Evolutionary conservation across 2,888 invertebrate genomes (phyloP), one percentile per base, ranked within the genome.

Genomic region (Xanthorhoe spadicearia): DNA sequence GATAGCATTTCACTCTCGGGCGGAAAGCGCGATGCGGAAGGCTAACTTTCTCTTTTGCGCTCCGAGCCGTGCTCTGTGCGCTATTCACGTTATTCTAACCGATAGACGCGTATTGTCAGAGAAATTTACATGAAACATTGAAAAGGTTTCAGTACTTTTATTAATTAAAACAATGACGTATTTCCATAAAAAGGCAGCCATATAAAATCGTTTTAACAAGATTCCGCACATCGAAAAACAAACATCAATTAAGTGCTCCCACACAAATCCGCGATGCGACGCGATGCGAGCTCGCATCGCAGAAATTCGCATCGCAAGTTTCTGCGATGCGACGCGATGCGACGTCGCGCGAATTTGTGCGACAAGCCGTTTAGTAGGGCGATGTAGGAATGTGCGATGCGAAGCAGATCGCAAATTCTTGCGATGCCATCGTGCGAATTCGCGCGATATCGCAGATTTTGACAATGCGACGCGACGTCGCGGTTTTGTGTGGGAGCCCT

Each of bases 11-110:
- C 92, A 92, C 92, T 92, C 90, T 92, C 90, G 77, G 80, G 88
- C 92, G 92, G 90, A 90, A 92, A 91, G 89, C 87, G 87, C 90
- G 86, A 90, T 85, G 91, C 91, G 92, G 92, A 92, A 92, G 88
- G 85, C 85, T 75, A 84, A 92, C 92, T 92, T 92, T 92, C 92
- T 92, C 92, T 93, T 92, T 90, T 90, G 88, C 88, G 81, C 84
- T 82, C 85, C 83, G 83, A 64, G 61, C 64, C 81, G 48, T 62
- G 79, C 73, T 74, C 80, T 73, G 77, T 74, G 77, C 78, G 67
- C 67, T 65, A 38, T 62, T 59, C 62, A 68, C 66, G 64, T 73
- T 59, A 74, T 69, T 61, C 53, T 52, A 66, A 62, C 49, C 48
- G 19, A 43, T 64, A 57, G 23, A 58, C 53, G 43, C 58, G 55